Evolutionary conservation across 2,797 vertebrate genomes (phyloP), one percentile per base, ranked within the genome.

Genomic region (Melanotaenia trifasciata): DNA sequence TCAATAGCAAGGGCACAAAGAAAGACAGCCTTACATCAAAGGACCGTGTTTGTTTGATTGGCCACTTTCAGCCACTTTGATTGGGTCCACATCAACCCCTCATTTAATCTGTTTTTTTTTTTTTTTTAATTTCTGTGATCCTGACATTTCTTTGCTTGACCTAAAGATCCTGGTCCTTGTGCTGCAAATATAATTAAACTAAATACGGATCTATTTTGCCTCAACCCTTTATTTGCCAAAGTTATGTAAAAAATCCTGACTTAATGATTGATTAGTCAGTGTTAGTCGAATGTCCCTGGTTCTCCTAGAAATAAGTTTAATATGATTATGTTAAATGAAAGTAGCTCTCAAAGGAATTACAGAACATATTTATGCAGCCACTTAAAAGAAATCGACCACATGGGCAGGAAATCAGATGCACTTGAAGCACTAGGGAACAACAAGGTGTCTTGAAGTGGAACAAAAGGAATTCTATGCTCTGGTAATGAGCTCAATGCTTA

Each of bases 11-110:
- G 74, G 74, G 78, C 76, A 67, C 67, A 82, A 81, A 84, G 73
- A 83, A 89, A 83, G 78, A 58, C 72, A 69, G 84, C 66, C 74
- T 79, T 58, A 83, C 87, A 87, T 92, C 90, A 92, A 91, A 93
- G 83, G 61, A 2, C 33, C 5, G 18, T 83, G 81, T 88, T 87
- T 90, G 87, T 89, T 90, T 87, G 85, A 78, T 76, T 45, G 74
- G 82, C 83, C 82, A 85, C 76, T 89, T 68, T 69, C 74, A 76
- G 84, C 80, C 67, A 72, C 83, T 90, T 86, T 90, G 84, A 92
- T 88, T 88, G 77, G 58, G 83, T 76, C 80, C 83, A 82, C 84
- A 86, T 86, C 74, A 75, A 83, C 36, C 76, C 72, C 62, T 82
- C 54, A 26, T 77, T 59, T 2, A 36, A 79, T 84, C 81, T 67